Evolutionary conservation across 2,113 vertebrate species (phyloP).

Genomic region (Macheiramphus alcinus): DNA sequence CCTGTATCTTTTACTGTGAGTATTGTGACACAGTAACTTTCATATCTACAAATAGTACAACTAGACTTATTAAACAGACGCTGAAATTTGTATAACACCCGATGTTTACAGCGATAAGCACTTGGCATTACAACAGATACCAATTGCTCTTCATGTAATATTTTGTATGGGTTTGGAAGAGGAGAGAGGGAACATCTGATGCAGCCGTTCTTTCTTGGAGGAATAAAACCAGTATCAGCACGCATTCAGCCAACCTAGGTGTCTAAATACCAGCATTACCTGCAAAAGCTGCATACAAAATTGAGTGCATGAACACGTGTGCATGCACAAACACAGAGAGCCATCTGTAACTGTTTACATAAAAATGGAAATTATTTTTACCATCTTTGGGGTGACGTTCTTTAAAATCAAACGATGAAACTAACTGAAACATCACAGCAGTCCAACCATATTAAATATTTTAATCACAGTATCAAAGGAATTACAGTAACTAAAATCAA

Average conservation of each 20-base stretch:
- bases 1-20: not conserved
- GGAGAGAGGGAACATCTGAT: not conserved
- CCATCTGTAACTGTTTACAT: not conserved
- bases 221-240: not conserved
- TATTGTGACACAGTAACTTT: not conserved
- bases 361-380: not conserved
- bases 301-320: not conserved
- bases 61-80: not conserved
- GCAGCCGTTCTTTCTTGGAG: not conserved
- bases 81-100: not conserved
- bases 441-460: not conserved
- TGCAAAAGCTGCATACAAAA: not conserved
- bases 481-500: not conserved
- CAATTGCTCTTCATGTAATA: not conserved
- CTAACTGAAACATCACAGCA: not conserved
- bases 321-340: not conserved
- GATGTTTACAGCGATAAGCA: not conserved
- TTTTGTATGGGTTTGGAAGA: not conserved
- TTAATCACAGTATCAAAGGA: not conserved
- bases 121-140: not conserved
- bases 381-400: not conserved
- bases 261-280: not conserved
- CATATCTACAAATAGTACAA: not conserved
- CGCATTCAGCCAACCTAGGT: not conserved
- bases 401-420: not conserved